Conservation (phyloP, 2,797 vertebrate species). For the Hipposideros larvatus region DNA sequence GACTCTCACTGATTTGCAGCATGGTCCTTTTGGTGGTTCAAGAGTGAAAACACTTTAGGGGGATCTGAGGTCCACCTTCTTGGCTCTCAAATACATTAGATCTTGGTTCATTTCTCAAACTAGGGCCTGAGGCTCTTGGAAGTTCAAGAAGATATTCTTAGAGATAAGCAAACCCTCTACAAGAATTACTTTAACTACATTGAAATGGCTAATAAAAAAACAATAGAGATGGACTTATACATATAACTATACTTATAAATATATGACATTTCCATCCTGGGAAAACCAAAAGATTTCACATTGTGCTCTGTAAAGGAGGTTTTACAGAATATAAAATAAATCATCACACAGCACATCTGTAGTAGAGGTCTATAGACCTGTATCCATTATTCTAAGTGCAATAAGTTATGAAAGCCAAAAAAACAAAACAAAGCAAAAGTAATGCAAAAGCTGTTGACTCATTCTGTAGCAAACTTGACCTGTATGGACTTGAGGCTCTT, state of each 20-base stretch:
- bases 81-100: not conserved
- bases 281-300: not conserved
- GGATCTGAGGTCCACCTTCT: not conserved
- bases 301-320: not conserved
- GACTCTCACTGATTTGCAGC: not conserved
- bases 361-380: not conserved
- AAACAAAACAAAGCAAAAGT: not conserved
- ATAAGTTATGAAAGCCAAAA: not conserved
- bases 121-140: not conserved
- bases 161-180: not conserved
- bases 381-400: not conserved
- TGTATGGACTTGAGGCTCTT: not conserved
- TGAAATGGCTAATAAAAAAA: not conserved
- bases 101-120: not conserved
- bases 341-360: not conserved
- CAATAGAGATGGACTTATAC: not conserved
- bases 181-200: not conserved
- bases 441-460: not conserved
- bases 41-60: not conserved
- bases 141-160: not conserved
- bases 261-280: not conserved
- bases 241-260: not conserved
- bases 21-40: not conserved
- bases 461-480: not conserved
- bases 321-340: constrained; percentile 35